Conservation (phyloP, 2,113 vertebrate species). For the Nipponia nippon region DNA sequence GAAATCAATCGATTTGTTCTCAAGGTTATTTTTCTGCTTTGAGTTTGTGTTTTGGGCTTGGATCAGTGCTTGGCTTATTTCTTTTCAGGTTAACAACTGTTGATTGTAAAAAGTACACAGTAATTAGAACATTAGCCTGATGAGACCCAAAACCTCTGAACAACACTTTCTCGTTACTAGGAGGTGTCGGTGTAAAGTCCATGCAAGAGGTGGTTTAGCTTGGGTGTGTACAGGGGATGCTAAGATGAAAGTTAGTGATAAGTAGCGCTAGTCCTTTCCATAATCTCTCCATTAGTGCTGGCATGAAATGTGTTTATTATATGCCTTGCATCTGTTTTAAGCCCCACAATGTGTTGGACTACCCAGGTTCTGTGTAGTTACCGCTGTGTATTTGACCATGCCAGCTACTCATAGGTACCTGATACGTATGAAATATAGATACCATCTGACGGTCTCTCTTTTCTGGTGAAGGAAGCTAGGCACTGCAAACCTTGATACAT, state of each 20-base stretch:
- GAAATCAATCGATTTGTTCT: background rate
- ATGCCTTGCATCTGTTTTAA: background rate
- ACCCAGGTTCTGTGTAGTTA: background rate
- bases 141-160: background rate
- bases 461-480: background rate
- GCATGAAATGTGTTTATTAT: background rate
- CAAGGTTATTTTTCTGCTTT: background rate
- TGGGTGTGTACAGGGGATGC: slow-evolving; percentile 40
- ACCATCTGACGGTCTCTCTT: background rate
- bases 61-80: background rate
- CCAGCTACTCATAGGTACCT: background rate
- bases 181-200: background rate
- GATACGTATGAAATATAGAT: fast-evolving
- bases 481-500: background rate
- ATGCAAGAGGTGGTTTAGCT: background rate
- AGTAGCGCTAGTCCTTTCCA: background rate
- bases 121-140: background rate
- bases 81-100: background rate
- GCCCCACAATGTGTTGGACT: background rate
- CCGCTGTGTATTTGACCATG: background rate
- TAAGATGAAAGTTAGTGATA: slow-evolving; percentile 21
- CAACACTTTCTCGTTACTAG: slow-evolving; percentile 6
- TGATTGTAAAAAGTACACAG: background rate
- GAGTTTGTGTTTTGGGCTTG: background rate
- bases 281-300: background rate